These are phyloP conservation scores for Ypsolopha scabrella DNA, from an alignment of 2,888 invertebrate species.

Conservation along the genomic window DNA sequence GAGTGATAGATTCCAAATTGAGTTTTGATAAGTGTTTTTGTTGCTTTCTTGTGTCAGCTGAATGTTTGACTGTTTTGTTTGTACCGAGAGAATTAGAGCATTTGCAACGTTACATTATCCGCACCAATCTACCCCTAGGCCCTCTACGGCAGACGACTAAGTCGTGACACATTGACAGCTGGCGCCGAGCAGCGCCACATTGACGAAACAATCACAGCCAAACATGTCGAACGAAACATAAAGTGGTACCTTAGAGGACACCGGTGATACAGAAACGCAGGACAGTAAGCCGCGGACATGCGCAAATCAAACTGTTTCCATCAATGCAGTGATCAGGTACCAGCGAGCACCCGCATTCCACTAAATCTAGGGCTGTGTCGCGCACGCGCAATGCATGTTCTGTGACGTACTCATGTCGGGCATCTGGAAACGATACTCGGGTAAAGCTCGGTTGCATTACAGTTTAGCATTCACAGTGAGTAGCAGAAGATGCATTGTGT, in stretches of 20 bases:
- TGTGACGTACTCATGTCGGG: constrained; percentile 28
- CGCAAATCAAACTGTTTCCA: constrained; percentile 67
- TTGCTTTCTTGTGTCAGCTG: too few species aligned
- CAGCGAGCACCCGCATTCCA: constrained; percentile 50
- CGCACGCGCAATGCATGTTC: constrained; percentile 58
- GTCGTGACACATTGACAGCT: constrained; percentile 49
- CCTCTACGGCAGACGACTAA: constrained; percentile 25
- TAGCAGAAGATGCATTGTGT: constrained; percentile 55
- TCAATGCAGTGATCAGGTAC: constrained; percentile 63
- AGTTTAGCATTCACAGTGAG: constrained; percentile 11
- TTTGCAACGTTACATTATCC: background rate
- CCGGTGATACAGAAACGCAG: constrained; percentile 55
- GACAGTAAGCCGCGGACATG: constrained; percentile 61
- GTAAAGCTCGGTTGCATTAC: too few species aligned
- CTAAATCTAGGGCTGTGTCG: constrained; percentile 59
- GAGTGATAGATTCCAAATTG: too few species aligned
- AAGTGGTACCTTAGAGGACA: constrained; percentile 53
- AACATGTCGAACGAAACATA: constrained; percentile 36
- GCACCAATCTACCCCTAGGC: constrained; percentile 44
- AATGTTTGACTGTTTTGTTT: too few species aligned
- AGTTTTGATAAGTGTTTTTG: too few species aligned
- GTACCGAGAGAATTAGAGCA: background rate
- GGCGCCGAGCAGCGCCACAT: constrained; percentile 45
- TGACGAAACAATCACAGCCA: constrained; percentile 56
- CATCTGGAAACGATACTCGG: constrained; percentile 22